phyloP scores from a whole-genome alignment of 2,113 vertebrate genomes.

The Rhinichthys klamathensis region DNA sequence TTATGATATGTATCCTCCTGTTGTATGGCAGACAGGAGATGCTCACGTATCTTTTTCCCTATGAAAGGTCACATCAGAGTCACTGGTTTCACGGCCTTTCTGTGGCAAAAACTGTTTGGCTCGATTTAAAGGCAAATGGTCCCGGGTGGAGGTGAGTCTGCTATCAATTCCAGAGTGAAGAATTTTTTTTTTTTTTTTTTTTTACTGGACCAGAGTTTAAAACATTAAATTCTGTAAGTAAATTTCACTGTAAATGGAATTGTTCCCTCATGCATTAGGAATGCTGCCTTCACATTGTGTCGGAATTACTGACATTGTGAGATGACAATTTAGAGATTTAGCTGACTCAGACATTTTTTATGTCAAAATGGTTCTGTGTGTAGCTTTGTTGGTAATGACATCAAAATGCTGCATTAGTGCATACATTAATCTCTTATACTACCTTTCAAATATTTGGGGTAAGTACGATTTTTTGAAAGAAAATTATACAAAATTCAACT shows the following conservation, averaged over 20 bases:
- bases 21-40: background rate
- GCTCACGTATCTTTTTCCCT: conserved; percentile 29
- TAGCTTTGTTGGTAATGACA: background rate
- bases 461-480: background rate
- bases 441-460: background rate
- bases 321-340: background rate
- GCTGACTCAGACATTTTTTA: background rate
- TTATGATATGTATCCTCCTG: background rate
- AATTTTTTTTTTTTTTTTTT: no score
- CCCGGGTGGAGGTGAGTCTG: conserved; percentile 87
- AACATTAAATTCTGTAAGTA: background rate
- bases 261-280: background rate
- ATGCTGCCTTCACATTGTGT: background rate
- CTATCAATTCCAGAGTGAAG: background rate
- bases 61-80: conserved; percentile 83
- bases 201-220: no score
- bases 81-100: conserved; percentile 88
- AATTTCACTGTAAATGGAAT: background rate
- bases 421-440: background rate
- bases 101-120: conserved; percentile 94
- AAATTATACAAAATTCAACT: background rate
- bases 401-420: background rate
- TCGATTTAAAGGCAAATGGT: conserved; percentile 91
- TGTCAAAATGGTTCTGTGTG: background rate
- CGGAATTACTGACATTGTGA: background rate